phyloP scores from a whole-genome alignment of 2,113 vertebrate species.

The Thryonomys swinderianus region DNA sequence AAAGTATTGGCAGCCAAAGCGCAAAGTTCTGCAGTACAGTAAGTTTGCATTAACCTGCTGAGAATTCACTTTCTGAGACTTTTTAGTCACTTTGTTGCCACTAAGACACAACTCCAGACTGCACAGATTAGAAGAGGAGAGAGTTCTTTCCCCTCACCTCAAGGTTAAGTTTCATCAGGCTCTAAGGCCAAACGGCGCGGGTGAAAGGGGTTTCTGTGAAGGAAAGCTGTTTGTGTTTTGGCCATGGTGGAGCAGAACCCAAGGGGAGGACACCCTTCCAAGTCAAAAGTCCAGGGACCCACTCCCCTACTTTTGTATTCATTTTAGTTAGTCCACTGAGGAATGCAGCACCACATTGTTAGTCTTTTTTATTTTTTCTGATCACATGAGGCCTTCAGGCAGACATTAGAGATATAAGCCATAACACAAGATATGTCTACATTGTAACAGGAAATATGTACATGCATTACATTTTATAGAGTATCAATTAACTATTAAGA shows the following conservation, averaged over 20 bases:
- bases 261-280: background rate
- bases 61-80: background rate
- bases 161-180: background rate
- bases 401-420: background rate
- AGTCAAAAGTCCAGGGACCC: background rate
- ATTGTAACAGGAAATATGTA: background rate
- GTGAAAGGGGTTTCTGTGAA: background rate
- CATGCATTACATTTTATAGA: background rate
- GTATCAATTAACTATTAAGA: background rate
- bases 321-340: background rate
- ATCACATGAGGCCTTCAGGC: background rate
- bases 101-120: background rate
- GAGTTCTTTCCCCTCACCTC: background rate
- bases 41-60: constrained; percentile 5
- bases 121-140: background rate
- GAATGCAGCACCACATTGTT: background rate
- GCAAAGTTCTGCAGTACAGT: background rate
- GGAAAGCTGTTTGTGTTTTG: background rate
- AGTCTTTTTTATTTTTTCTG: too few relatives aligned
- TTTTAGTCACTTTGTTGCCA: background rate
- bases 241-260: background rate
- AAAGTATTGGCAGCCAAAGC: background rate
- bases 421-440: background rate
- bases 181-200: background rate
- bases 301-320: background rate